phyloP scores from a whole-genome alignment of 1,140 invertebrate genomes.

The Trachelipus rathkii region DNA sequence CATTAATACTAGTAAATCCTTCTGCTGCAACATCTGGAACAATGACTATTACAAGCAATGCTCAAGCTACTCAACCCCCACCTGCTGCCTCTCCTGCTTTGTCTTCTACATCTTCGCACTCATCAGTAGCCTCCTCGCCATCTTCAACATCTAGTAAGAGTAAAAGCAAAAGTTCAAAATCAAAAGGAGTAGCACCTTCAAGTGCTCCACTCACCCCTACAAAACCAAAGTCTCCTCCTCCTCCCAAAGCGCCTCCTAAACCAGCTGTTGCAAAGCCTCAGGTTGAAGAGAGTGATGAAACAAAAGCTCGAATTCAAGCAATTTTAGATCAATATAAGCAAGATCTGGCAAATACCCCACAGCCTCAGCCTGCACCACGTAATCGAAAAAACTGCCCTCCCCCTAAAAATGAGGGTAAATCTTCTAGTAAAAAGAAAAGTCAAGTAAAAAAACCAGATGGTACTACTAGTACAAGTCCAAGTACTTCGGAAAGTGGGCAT shows the following conservation, averaged over 20 bases:
- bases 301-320: conserved; percentile 71
- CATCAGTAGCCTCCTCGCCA: conserved; percentile 56
- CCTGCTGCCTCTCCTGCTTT: conserved; percentile 59
- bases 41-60: conserved; percentile 57
- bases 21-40: conserved; percentile 36
- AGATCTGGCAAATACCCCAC: conserved; percentile 73
- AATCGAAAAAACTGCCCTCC: conserved; percentile 68
- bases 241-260: conserved; percentile 55
- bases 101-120: conserved; percentile 61
- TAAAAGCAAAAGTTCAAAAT: conserved; percentile 40
- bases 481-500: conserved; percentile 46
- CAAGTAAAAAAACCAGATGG: conserved; percentile 55
- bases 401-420: conserved; percentile 48
- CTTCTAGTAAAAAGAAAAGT: conserved; percentile 44
- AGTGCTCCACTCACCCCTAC: conserved; percentile 42
- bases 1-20: conserved; percentile 43
- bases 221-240: conserved; percentile 53
- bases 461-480: conserved; percentile 46
- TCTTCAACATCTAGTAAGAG: conserved; percentile 44
- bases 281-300: conserved; percentile 70
- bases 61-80: conserved; percentile 60
- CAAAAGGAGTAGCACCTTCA: conserved; percentile 53
- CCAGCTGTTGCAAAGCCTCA: conserved; percentile 55
- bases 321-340: conserved; percentile 76
- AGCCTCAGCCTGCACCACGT: conserved; percentile 63